Evolutionary conservation across 2,888 invertebrate species (phyloP), one percentile per base, ranked within the genome.

Genomic region (Thera obeliscata): DNA sequence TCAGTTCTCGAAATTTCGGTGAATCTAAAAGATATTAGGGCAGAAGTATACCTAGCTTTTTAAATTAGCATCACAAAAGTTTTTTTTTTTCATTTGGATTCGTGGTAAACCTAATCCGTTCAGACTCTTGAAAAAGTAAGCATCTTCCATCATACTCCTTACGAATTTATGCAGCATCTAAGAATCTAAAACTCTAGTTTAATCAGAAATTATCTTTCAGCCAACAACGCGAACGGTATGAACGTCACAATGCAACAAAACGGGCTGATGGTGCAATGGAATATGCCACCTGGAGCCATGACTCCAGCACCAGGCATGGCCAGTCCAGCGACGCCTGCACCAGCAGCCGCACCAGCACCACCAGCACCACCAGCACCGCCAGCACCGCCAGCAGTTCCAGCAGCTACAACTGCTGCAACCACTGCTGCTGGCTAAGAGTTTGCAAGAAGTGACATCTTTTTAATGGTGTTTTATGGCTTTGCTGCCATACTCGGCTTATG

Each of bases 331-430:
- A 46, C 9, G 9, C 9, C 43, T 2, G 8, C 43, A 9, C 43
- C 43, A 8, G 9, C 43, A 46, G 43, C 43, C 2, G 9, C 43
- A 2, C 52, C 5, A 12, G 48, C 56, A 0, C 36, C 56, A 2
- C 36, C 43, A 35, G 2, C 33, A 1, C 7, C 3, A 7, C 33
- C 55, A 38, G 55, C 3, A n/a, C n/a, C 50, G 2, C 22, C 52
- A 52, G n/a, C 33, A 3, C 33, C 52, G 7, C 52, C 50, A 12
- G 72, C 78, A 0, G 67, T 73, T 0, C 59, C 71, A 0, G 71
- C 75, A 9, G 71, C 77, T 0, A 71, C 74, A 0, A 73, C 76
- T 0, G 69, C 75, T 2, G 58, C 70, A 3, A 64, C 77, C 0
- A 63, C 78, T 1, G 68, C 74, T 2, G 73, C 77, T 48, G 50